phyloP scores from a whole-genome alignment of 2,888 invertebrate species.

The Tromatobia lineatoria region DNA sequence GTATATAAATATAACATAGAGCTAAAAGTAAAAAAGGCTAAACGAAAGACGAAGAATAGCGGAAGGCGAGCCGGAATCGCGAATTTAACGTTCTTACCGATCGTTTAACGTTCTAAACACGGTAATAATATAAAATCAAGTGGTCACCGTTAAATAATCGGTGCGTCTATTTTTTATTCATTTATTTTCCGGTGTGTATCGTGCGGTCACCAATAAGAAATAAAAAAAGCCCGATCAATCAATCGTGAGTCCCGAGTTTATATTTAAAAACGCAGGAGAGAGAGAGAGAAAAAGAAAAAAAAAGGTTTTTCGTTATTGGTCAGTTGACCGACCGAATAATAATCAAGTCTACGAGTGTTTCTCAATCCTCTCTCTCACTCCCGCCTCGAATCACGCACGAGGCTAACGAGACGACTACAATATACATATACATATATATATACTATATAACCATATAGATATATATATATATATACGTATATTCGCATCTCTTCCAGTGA shows the following conservation, averaged over 20 bases:
- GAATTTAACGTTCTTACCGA: slow-evolving; percentile 31
- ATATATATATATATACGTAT: too few relatives aligned
- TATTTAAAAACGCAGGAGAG: background rate
- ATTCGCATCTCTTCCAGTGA: background rate
- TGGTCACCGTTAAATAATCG: slow-evolving; percentile 38
- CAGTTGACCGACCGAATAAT: slow-evolving; percentile 8
- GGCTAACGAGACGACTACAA: slow-evolving; percentile 13
- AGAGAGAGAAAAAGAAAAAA: slow-evolving; percentile 10
- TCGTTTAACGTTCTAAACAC: background rate
- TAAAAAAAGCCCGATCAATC: slow-evolving; percentile 4
- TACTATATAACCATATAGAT: too few relatives aligned
- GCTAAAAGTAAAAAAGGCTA: background rate
- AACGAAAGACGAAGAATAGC: background rate
- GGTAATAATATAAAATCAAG: background rate
- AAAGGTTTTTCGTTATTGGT: background rate
- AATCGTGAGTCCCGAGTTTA: slow-evolving; percentile 4
- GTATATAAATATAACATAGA: background rate
- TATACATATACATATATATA: too few relatives aligned
- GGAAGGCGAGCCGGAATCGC: slow-evolving; percentile 11
- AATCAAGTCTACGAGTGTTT: slow-evolving; percentile 18
- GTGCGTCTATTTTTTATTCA: slow-evolving; percentile 36
- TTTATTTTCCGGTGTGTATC: slow-evolving; percentile 24
- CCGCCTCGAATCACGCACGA: slow-evolving; percentile 31
- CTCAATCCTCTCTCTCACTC: slow-evolving; percentile 4
- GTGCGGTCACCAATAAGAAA: background rate